Percentiles rank a stretch among this genome's conserved stretches.
Conservation (phyloP, 2,113 vertebrate species). For the Taurulus bubalis region DNA sequence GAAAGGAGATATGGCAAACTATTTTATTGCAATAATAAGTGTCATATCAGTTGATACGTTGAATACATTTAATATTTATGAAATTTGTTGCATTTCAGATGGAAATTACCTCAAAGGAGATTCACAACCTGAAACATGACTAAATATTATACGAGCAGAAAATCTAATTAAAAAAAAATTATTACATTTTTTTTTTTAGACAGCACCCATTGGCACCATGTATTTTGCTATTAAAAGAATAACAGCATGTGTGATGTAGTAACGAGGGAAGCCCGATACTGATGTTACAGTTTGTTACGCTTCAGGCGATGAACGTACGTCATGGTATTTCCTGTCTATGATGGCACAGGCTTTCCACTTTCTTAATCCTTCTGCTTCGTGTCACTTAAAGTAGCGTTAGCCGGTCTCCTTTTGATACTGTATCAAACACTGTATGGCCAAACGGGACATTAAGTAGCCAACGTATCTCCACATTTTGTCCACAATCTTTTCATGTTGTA, state of each 20-base stretch:
- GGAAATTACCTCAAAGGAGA: not conserved
- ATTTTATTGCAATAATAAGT: not conserved
- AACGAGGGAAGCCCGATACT: not conserved
- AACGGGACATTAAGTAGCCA: not conserved
- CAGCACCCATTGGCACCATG: not conserved
- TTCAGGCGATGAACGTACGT: constrained; percentile 1
- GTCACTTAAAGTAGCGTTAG: not conserved
- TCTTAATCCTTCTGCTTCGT: not conserved
- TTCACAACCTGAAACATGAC: not conserved
- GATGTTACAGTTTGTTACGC: not conserved
- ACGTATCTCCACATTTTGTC: not conserved
- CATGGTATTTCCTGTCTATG: not conserved
- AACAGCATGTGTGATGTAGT: not conserved
- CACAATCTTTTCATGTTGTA: not conserved
- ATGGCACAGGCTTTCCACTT: not conserved
- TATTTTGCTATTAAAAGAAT: not conserved
- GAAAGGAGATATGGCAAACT: not conserved
- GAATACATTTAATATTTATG: not conserved
- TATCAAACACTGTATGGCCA: not conserved
- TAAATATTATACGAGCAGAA: not conserved
- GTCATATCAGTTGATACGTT: not conserved
- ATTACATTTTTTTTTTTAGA: too few relatives aligned
- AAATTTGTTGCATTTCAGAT: not conserved
- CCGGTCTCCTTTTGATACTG: not conserved
- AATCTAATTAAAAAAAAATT: constrained; percentile 15